Percentiles rank a stretch among this genome's conserved stretches.
phyloP scores from a whole-genome alignment of 2,113 vertebrate genomes.

The Corythornis vintsioides region DNA sequence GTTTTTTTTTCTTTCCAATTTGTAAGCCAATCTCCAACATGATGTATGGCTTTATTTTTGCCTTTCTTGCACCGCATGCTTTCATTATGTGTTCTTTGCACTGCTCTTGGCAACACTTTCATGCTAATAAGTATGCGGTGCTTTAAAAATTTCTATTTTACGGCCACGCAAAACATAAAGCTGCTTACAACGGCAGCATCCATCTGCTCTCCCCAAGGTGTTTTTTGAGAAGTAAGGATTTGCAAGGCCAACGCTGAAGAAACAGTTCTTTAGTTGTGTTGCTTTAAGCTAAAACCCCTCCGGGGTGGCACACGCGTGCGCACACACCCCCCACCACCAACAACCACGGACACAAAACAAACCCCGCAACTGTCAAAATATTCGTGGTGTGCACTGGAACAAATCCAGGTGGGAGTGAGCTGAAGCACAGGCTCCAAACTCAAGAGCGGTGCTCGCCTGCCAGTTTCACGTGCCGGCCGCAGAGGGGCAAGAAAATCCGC shows the following conservation, averaged over 20 bases:
- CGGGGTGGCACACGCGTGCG: not conserved
- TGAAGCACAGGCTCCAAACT: not conserved
- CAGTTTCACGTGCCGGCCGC: not conserved
- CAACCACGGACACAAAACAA: not conserved
- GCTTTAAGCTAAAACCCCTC: not conserved
- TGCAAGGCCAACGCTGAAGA: not conserved
- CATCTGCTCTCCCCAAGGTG: not conserved
- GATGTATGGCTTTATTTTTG: not conserved
- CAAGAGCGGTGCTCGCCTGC: fast-evolving
- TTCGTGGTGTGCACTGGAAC: not conserved
- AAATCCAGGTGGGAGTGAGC: not conserved
- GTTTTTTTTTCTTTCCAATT: not conserved
- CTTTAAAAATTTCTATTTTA: not conserved
- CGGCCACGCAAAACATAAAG: not conserved
- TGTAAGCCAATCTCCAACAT: not conserved
- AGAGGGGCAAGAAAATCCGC: not conserved
- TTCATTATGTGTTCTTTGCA: not conserved
- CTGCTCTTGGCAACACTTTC: not conserved
- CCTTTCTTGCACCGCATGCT: not conserved
- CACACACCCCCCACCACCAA: not conserved
- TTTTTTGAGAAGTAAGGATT: not conserved
- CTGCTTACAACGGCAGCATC: not conserved
- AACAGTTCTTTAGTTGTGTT: not conserved
- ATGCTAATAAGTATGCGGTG: not conserved
- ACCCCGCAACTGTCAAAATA: not conserved